Evolutionary conservation across 2,797 vertebrate species (phyloP).

Genomic region (Tarsius wallacei): DNA sequence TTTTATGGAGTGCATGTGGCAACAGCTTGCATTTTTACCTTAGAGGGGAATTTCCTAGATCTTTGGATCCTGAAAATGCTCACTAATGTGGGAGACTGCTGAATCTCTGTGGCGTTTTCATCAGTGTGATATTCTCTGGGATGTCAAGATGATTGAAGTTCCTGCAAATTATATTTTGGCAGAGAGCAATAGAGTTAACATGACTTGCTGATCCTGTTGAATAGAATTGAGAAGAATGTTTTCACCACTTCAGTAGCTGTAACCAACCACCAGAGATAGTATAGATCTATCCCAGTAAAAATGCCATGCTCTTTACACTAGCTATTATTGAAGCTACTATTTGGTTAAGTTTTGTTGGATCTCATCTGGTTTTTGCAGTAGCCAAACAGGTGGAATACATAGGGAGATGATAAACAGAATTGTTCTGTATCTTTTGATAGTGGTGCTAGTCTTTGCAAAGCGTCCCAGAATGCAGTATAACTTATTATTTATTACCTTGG

Average conservation of each 20-base stretch:
- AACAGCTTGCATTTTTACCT: constrained; percentile 23
- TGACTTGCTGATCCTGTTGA: not conserved
- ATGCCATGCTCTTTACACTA: not conserved
- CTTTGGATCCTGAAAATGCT: not conserved
- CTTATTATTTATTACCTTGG: not conserved
- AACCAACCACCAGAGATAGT: not conserved
- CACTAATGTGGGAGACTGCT: not conserved
- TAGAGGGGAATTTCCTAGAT: not conserved
- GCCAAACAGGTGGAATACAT: not conserved
- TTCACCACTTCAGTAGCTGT: not conserved
- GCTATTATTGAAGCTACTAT: not conserved
- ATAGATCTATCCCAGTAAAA: not conserved
- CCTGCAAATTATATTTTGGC: not conserved
- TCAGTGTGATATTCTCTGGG: not conserved
- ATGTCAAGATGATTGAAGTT: not conserved
- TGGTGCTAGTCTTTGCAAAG: not conserved
- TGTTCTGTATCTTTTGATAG: not conserved
- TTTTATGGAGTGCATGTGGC: not conserved
- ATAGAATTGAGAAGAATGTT: not conserved
- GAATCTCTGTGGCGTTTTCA: not conserved
- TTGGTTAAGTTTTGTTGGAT: not conserved
- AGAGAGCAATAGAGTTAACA: not conserved
- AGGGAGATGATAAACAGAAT: not conserved
- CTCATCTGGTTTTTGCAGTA: not conserved
- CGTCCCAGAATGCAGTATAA: not conserved